Percentiles rank a stretch among this genome's conserved stretches.
Evolutionary conservation across 1,140 invertebrate genomes (phyloP).

Genomic region (Melipona quadrifasciata): DNA sequence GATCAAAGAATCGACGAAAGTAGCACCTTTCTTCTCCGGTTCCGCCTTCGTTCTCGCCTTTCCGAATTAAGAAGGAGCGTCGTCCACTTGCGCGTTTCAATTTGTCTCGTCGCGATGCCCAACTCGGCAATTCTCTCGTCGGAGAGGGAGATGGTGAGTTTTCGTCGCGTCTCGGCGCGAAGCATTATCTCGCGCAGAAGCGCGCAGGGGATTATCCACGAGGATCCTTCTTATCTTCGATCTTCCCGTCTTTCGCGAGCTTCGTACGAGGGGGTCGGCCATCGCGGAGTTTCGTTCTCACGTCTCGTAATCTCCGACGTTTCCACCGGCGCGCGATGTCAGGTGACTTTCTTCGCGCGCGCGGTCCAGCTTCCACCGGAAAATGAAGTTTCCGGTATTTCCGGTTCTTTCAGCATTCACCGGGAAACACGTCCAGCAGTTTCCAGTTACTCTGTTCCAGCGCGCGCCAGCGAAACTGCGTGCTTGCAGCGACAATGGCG

Average conservation of each 20-base stretch:
- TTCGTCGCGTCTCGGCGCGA: neutral
- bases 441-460: neutral
- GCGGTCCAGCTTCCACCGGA: no score
- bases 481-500: neutral
- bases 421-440: neutral
- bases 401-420: neutral
- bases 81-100: slow-evolving; percentile 18
- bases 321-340: neutral
- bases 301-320: slow-evolving; percentile 8
- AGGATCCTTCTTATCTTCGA: slow-evolving; percentile 44
- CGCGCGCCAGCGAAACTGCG: neutral
- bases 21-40: neutral
- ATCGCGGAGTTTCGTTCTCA: neutral
- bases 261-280: neutral
- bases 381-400: neutral
- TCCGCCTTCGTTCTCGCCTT: neutral
- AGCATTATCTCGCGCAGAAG: slow-evolving; percentile 42
- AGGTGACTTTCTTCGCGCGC: neutral
- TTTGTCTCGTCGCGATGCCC: slow-evolving; percentile 13
- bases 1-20: slow-evolving; percentile 30
- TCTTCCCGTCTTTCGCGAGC: slow-evolving; percentile 15
- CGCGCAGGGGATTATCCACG: slow-evolving; percentile 25
- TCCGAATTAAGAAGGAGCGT: neutral
- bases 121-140: slow-evolving; percentile 17
- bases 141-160: neutral